Evolutionary conservation across 2,797 vertebrate genomes (phyloP).

Genomic region (Chrysocyon brachyurus): DNA sequence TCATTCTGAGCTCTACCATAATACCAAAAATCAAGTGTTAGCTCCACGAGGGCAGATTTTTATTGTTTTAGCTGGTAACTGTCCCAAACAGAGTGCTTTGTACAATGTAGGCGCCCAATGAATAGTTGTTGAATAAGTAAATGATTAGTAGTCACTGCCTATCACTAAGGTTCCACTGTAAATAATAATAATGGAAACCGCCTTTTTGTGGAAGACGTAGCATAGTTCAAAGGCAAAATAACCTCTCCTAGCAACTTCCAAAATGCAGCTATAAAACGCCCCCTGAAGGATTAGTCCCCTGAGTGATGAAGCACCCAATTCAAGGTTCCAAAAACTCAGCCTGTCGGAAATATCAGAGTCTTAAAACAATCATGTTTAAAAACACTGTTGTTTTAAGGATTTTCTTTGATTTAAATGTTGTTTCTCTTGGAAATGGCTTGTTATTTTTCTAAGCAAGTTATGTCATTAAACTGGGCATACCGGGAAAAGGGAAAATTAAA

Average conservation of each 20-base stretch:
- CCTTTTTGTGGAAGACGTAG: constrained; percentile 65
- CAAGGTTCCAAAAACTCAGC: constrained; percentile 68
- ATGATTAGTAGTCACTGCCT: constrained; percentile 51
- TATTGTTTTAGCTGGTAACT: neutral
- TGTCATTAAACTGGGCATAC: constrained; percentile 81
- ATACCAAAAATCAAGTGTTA: constrained; percentile 61
- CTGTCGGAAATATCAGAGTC: constrained; percentile 79
- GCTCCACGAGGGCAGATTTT: neutral
- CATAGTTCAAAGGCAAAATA: constrained; percentile 54
- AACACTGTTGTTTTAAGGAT: constrained; percentile 85
- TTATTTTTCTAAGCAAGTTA: constrained; percentile 85
- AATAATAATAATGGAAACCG: constrained; percentile 55
- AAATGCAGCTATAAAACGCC: constrained; percentile 16
- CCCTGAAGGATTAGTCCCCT: neutral
- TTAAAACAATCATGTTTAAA: constrained; percentile 82
- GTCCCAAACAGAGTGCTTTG: constrained; percentile 14
- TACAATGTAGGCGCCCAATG: neutral
- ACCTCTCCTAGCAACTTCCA: neutral
- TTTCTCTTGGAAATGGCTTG: constrained; percentile 87
- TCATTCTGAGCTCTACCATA: neutral
- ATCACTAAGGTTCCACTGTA: neutral
- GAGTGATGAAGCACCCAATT: constrained; percentile 52
- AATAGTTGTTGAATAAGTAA: constrained; percentile 12
- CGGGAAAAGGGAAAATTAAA: constrained; percentile 82
- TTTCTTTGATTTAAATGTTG: constrained; percentile 85